phyloP scores from a whole-genome alignment of 2,797 vertebrate species.

The Mus minutoides region DNA sequence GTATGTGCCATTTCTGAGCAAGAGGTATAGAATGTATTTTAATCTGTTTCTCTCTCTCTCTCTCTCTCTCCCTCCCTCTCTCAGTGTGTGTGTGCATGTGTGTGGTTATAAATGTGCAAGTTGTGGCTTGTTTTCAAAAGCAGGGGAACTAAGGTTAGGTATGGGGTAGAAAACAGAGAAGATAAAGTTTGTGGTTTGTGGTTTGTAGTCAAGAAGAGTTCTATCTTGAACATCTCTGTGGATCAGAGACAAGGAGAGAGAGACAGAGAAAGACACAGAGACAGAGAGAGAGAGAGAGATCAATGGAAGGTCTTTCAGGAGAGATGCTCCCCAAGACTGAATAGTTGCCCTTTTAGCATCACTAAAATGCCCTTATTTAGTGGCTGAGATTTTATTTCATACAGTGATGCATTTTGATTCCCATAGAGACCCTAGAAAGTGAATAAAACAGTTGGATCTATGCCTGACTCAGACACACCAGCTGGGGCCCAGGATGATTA shows the following conservation, averaged over 20 bases:
- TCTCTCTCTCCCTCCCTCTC: background rate
- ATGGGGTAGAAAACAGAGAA: background rate
- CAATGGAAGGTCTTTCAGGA: accelerated
- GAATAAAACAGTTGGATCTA: background rate
- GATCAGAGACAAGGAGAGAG: background rate
- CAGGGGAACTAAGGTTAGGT: background rate
- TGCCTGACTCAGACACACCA: background rate
- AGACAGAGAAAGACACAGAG: too few relatives aligned
- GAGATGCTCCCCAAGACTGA: background rate
- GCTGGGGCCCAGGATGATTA: background rate
- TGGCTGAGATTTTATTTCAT: background rate
- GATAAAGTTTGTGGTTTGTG: background rate
- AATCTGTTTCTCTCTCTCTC: background rate
- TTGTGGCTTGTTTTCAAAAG: background rate
- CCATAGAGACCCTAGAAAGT: background rate
- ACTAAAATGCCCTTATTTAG: background rate
- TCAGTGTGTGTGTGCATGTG: background rate
- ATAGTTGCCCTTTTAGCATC: background rate
- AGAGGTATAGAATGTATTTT: background rate
- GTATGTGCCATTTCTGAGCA: conserved; percentile 56
- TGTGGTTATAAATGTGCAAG: background rate
- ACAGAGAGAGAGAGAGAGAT: background rate
- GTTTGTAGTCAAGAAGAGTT: background rate
- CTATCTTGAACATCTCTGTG: background rate
- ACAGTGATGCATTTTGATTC: background rate